Evolutionary conservation across 2,888 invertebrate genomes (phyloP), one percentile per base, ranked within the genome.

Genomic region (Noctua janthe): DNA sequence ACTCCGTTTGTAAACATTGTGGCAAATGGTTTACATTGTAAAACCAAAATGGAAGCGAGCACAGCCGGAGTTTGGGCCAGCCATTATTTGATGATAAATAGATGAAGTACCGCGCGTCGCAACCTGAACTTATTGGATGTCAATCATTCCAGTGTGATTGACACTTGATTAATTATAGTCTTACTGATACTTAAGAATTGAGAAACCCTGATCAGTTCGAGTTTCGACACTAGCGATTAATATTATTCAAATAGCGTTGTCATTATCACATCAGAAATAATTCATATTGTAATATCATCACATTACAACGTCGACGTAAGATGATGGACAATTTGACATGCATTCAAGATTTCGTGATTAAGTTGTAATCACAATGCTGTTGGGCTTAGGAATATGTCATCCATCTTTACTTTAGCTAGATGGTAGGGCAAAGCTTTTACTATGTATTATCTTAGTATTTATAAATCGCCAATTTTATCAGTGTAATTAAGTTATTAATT

Each of bases 61-160:
- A 39, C 43, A 64, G 67, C 15, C 29, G 13, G 47, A 15, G 54
- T 23, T 59, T 71, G n/a, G 11, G 1, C 39, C 47, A 72, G 49
- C 23, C 20, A 83, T 54, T 49, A 29, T 13, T 51, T 72, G 59
- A 80, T 74, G 64, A 72, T 76, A 71, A 66, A 76, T 74, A 59
- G 11, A 84, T 84, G 64, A 74, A 85, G 51, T 62, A 62, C 43
- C 56, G 69, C 69, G n/a, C n/a, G 15, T 20, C 73, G 64, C 67
- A 66, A 80, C 72, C 74, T 73, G 75, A 76, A 62, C 35, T 69
- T 69, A 88, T 74, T 71, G 43, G 39, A 15, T 74, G 74, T 88
- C 85, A 81, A 81, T 88, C 86, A 77, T 49, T 74, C 39, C 47
- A 47, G 43, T 62, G 39, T 71, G 81, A 85, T 69, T 85, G 88